phyloP scores from a whole-genome alignment of 2,797 vertebrate species.

The Spheniscus humboldti region DNA sequence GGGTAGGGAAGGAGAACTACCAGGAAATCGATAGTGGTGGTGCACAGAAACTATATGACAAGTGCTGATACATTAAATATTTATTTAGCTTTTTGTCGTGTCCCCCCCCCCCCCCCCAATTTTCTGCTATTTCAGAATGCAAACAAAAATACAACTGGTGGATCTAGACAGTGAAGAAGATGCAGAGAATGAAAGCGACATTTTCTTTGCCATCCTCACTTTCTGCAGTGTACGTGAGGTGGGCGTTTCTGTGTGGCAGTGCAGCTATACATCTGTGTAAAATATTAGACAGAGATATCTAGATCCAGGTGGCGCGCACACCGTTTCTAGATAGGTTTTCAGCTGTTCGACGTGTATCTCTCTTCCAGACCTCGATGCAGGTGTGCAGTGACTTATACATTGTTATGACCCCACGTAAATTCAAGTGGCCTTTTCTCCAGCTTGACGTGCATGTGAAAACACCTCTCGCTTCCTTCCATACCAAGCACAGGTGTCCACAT shows the following conservation, averaged over 20 bases:
- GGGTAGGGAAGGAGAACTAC: slow-evolving; percentile 69
- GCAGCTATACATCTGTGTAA: not conserved
- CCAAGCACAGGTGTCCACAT: not conserved
- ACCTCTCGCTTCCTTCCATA: not conserved
- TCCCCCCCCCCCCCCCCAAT: not conserved
- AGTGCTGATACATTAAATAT: slow-evolving; percentile 75
- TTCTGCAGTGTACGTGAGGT: not conserved
- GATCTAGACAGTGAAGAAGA: slow-evolving; percentile 22
- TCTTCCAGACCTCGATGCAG: not conserved
- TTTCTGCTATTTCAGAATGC: slow-evolving; percentile 57
- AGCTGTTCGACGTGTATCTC: not conserved
- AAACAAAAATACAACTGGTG: slow-evolving; percentile 36
- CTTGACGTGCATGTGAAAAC: not conserved
- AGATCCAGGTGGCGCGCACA: not conserved
- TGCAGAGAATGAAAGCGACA: not conserved
- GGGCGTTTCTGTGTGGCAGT: not conserved
- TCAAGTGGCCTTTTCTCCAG: not conserved
- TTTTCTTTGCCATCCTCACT: not conserved
- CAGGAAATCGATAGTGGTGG: slow-evolving; percentile 68
- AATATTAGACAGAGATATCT: not conserved
- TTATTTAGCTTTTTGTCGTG: slow-evolving; percentile 77
- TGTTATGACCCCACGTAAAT: not conserved
- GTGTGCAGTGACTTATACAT: not conserved
- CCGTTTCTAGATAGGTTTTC: not conserved
- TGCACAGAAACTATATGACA: slow-evolving; percentile 68